Conservation (phyloP, 64 coral and sea anemone genomes). For the Actinia tenebrosa region DNA sequence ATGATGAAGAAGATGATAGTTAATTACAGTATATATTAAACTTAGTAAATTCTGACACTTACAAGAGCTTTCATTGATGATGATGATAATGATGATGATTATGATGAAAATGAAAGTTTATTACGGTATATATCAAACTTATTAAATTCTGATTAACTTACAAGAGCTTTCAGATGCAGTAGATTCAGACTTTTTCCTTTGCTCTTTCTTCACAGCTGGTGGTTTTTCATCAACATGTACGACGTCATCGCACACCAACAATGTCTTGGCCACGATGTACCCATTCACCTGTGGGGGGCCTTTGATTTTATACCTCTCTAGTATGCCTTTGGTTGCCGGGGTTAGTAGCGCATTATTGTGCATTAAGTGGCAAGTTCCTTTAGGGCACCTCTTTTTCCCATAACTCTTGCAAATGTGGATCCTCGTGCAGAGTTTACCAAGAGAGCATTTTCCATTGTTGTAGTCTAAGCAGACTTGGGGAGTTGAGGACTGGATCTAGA, state of each 20-base stretch:
- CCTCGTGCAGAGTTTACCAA: conserved; percentile 20
- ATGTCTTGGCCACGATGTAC: neutral
- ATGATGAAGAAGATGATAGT: too few relatives aligned
- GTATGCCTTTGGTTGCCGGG: conserved; percentile 5
- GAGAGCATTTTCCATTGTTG: conserved; percentile 30
- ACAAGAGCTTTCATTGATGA: too few relatives aligned
- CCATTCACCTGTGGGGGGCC: neutral
- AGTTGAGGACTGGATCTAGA: conserved; percentile 23
- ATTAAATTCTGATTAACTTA: neutral
- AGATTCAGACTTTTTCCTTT: neutral
- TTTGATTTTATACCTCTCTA: neutral
- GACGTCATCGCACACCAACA: conserved; percentile 17
- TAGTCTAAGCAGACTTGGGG: conserved; percentile 54
- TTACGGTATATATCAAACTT: too few relatives aligned
- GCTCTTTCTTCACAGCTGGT: neutral
- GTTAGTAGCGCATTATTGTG: conserved; percentile 23
- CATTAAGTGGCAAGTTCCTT: neutral
- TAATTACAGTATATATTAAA: too few relatives aligned
- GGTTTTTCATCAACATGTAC: neutral
- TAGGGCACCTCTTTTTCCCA: conserved; percentile 4
- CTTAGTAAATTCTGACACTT: too few relatives aligned
- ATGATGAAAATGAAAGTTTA: too few relatives aligned
- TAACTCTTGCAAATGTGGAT: conserved; percentile 37
- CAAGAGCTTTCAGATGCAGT: neutral
- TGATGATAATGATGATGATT: too few relatives aligned